Percentiles rank a stretch among this genome's conserved stretches.
Evolutionary conservation across 2,797 vertebrate species (phyloP).

Genomic region (Staurois parvus): DNA sequence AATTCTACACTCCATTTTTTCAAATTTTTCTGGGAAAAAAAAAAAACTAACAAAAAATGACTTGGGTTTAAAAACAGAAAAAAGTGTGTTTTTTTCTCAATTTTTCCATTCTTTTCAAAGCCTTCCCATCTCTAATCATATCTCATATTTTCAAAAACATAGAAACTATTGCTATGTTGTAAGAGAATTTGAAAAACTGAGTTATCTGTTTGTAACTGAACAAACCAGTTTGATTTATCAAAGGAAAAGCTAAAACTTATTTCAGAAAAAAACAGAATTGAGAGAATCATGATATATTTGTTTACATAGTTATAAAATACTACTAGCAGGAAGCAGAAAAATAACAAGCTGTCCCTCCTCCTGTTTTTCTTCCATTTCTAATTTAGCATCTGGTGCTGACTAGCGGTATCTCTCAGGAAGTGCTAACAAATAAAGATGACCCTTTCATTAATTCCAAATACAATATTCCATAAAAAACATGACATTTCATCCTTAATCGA

Average conservation of each 20-base stretch:
- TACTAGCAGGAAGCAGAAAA: slow-evolving; percentile 24
- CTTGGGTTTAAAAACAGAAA: too few relatives aligned
- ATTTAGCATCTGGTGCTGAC: slow-evolving; percentile 51
- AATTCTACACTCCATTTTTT: too few relatives aligned
- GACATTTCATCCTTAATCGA: slow-evolving; percentile 28
- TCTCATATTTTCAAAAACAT: too few relatives aligned
- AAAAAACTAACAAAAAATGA: too few relatives aligned
- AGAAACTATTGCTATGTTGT: too few relatives aligned
- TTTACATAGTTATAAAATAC: slow-evolving; percentile 32
- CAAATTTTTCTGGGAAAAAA: too few relatives aligned
- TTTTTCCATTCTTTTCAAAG: too few relatives aligned
- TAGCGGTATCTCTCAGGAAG: slow-evolving; percentile 40
- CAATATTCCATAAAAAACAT: slow-evolving; percentile 34
- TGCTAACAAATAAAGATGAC: slow-evolving; percentile 43
- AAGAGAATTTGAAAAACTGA: not conserved
- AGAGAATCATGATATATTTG: slow-evolving; percentile 9
- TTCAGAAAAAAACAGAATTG: slow-evolving; percentile 19
- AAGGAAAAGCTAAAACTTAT: slow-evolving; percentile 17
- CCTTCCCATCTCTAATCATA: too few relatives aligned
- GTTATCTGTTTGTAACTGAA: not conserved
- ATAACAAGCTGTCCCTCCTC: slow-evolving; percentile 31
- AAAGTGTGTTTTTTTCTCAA: too few relatives aligned
- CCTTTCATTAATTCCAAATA: slow-evolving; percentile 47
- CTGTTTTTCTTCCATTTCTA: slow-evolving; percentile 33
- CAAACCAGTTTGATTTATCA: slow-evolving; percentile 3